phyloP scores from a whole-genome alignment of 1,140 invertebrate species.

The Drosophila pachea region DNA sequence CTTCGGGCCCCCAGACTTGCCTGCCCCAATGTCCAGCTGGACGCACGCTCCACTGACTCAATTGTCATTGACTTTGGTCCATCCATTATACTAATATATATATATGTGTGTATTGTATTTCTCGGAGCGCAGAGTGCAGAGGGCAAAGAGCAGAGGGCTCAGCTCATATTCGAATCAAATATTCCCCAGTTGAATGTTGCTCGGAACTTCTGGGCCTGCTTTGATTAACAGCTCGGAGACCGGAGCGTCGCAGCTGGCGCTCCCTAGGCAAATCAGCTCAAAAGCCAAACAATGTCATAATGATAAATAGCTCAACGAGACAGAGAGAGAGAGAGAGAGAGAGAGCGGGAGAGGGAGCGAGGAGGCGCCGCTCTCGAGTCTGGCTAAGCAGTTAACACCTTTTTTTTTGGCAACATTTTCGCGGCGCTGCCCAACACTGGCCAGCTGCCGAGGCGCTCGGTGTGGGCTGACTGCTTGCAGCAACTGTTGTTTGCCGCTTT shows the following conservation, averaged over 20 bases:
- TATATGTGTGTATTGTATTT: too few relatives aligned
- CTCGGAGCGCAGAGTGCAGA: too few relatives aligned
- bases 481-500: conserved; percentile 21
- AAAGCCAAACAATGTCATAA: conserved; percentile 63
- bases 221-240: conserved; percentile 64
- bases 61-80: too few relatives aligned
- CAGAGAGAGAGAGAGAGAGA: neutral
- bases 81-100: too few relatives aligned
- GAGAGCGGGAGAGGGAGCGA: neutral
- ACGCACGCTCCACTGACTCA: too few relatives aligned
- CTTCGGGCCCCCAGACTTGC: too few relatives aligned
- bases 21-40: too few relatives aligned
- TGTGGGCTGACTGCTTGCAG: neutral
- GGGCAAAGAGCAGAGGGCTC: neutral
- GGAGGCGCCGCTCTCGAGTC: conserved; percentile 13
- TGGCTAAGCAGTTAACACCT: conserved; percentile 62
- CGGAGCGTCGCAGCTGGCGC: conserved; percentile 29
- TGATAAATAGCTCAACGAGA: conserved; percentile 61
- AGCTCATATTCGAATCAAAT: conserved; percentile 10
- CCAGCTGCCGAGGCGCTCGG: neutral
- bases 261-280: conserved; percentile 59
- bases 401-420: conserved; percentile 59
- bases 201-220: conserved; percentile 40
- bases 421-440: conserved; percentile 42
- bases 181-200: conserved; percentile 30